Evolutionary conservation across 2,888 invertebrate genomes (phyloP), one percentile per base, ranked within the genome.

Genomic region (Calephelis perditalis): DNA sequence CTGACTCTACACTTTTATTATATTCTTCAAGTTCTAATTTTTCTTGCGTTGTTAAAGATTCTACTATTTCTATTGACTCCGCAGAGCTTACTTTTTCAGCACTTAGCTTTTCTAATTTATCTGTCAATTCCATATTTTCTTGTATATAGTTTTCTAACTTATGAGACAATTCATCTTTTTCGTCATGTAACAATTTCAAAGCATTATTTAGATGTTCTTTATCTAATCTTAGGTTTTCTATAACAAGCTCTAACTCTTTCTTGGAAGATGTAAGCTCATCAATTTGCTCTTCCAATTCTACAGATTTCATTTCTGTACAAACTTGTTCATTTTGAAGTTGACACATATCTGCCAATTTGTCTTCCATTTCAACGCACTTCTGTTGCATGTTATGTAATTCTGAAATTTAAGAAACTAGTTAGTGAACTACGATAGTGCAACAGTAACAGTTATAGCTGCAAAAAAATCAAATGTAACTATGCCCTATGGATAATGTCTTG

Each of bases 201-300:
- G 89, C 90, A 59, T 85, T 87, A 45, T 88, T 75, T 44, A 93
- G 78, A 57, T 92, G 91, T 58, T 91, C 86, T 63, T 92, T 92
- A 70, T 93, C 92, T 44, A 85, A 71, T 65, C 88, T 85, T 26
- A 92, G 71, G 56, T 86, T 81, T 60, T 91, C 85, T 62, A 92
- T 84, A 61, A 92, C 86, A 58, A 85, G 76, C 72, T 87, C 80
- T 40, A 92, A 70, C 69, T 87, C 84, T 67, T 84, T 84, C 69
- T 91, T 92, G 63, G 91, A 86, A 44, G 82, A 82, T 66, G 86
- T 84, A 5, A 94, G 73, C 61, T 89, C 81, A 71, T 93, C 95
- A 56, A 95, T 83, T 77, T 95, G 94, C 78, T 96, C 96, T 79
- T 97, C 96, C 64, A 96, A 80, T 71, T 96, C 95, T 46, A 95